Base-by-base conservation (phyloP, 1,140 invertebrate species). In the Cydia fagiglandana region DNA sequence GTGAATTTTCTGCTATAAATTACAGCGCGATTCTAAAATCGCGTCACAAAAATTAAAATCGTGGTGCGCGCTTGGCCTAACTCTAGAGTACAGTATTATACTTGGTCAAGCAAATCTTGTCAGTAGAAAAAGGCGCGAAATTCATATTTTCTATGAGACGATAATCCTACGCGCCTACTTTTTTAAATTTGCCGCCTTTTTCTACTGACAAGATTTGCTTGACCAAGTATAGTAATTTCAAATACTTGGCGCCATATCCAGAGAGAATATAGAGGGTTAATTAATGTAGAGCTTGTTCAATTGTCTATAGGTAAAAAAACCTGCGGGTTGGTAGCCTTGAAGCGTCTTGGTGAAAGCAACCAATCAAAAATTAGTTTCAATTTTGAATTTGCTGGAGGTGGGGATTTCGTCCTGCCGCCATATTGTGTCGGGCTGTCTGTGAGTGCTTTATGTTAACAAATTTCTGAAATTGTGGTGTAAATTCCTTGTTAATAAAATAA, bases 401-500 rank as follows among this genome's bases (percentile, higher is more conserved):
- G 90, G 88, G 90, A 91, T 89, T 88, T 88, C 81, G 81, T 86
- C 86, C 84, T 87, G 86, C 89, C 90, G 90, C 89, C 90, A 91
- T 92, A 92, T 91, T 92, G 89, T 90, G 89, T 88, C 86, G 84
- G 82, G 87, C 89, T 90, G 88, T 91, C 89, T 90, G 88, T 91
- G 88, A 88, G 88, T 91, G 86, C 87, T 91, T 78, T 79, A 84
- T 90, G 91, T 91, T 89, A 90, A 87, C 81, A 84, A 86, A 86
- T 84, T 78, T 83, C 83, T 80, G 28, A 75, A 82, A 84, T 87
- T 85, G 75, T 82, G 77, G 91, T 92, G 89, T 88, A 85, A 88
- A 86, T 87, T 89, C 87, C 85, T 89, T 87, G 85, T 88, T 85
- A 84, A 77, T 76, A 83, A 86, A 84, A 76, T 89, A 87, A 79